Base-by-base conservation (phyloP, 2,888 invertebrate species). In the Eilema caniola region DNA sequence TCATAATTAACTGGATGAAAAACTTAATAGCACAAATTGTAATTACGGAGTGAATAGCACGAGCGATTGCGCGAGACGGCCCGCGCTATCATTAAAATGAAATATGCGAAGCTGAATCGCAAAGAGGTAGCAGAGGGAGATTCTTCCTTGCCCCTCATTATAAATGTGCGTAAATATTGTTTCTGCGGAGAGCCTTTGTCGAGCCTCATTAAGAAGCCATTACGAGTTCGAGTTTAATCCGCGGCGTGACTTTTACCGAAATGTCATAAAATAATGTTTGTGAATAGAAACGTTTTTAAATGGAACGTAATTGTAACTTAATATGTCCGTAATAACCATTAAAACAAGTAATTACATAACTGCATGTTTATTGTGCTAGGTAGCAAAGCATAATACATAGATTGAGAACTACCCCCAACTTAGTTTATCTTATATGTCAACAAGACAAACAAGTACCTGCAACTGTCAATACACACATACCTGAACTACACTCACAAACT, bases 161-260 rank as follows among this genome's bases (percentile, higher is more conserved):
- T 89, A 89, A 91, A 92, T 91, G 82, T 80, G 74, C 78, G 90
- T 88, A 91, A 92, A 92, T 92, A 91, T 90, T 90, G 89, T 90
- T 89, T 83, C 84, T 83, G 82, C 77, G 76, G 79, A 81, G 80
- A 76, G 79, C 83, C 86, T 87, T 90, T 89, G 87, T 88, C 81
- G 82, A 81, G 82, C 75, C 88, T 91, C 91, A 91, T 91, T 90
- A 92, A 90, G 89, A 91, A 91, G 83, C 88, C 91, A 91, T 92
- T 91, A 91, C 80, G 83, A 83, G 80, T 82, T 79, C 66, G 70
- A 80, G 84, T 80, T 80, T 85, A 86, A 86, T 83, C 81, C 77
- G n/a, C 20, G 24, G 25, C 66, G 31, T 66, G 70, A 68, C 59
- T 72, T 77, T 73, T 72, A 62, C 67, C 47, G 28, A n/a, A 74